phyloP scores from a whole-genome alignment of 2,888 invertebrate species.

The Amorpha juglandis region DNA sequence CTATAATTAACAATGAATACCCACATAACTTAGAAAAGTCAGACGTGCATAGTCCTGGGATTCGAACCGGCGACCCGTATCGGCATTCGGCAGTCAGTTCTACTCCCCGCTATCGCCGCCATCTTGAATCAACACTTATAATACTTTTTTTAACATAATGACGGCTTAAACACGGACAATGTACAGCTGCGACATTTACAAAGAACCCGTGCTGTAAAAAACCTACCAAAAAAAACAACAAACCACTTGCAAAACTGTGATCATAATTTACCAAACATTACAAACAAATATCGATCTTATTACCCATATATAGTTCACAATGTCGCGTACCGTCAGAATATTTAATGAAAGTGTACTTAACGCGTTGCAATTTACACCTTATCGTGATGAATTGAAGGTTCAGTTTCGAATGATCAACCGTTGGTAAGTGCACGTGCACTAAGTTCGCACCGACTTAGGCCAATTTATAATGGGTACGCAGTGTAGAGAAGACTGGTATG shows the following conservation, averaged over 20 bases:
- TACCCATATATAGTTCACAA: neutral
- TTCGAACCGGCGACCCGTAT: too few species aligned
- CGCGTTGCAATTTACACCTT: neutral
- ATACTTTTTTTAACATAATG: too few species aligned
- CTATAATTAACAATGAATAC: too few species aligned
- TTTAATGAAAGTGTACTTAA: neutral
- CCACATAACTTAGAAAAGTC: too few species aligned
- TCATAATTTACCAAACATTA: too few species aligned
- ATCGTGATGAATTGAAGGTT: neutral
- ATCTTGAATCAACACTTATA: too few species aligned
- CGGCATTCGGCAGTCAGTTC: too few species aligned
- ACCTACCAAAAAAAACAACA: neutral
- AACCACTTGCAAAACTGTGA: neutral
- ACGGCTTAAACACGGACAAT: too few species aligned
- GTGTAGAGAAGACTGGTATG: neutral
- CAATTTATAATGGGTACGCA: conserved; percentile 26
- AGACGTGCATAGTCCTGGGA: too few species aligned
- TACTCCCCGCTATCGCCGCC: too few species aligned
- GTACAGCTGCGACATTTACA: too few species aligned
- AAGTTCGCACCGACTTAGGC: conserved; percentile 55
- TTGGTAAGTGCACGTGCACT: conserved; percentile 57
- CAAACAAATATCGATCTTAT: conserved; percentile 2
- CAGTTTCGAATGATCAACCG: neutral
- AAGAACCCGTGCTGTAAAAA: too few species aligned
- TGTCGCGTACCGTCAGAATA: neutral